A percentile compares a stretch with the other conserved stretches of the same genome.
Evolutionary conservation across 2,113 vertebrate genomes (phyloP).

Genomic region (Pica pica): DNA sequence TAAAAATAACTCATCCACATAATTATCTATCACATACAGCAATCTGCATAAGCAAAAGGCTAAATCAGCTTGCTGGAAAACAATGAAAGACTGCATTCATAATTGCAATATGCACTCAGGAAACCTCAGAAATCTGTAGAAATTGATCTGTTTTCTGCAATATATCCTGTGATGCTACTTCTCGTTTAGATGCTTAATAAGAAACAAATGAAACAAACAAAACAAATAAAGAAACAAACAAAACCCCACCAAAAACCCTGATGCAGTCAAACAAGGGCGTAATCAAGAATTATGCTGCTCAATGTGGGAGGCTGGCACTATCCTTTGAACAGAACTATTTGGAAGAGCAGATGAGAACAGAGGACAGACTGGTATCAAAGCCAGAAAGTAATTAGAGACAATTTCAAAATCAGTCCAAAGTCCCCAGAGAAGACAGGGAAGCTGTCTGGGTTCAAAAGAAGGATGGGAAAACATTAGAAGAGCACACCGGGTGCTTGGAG

Average conservation of each 20-base stretch:
- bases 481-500: rapidly evolving
- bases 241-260: background rate
- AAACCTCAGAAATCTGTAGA: background rate
- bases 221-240: background rate
- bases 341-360: background rate
- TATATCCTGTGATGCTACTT: background rate
- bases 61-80: background rate
- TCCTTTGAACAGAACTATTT: background rate
- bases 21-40: background rate
- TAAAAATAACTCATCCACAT: background rate
- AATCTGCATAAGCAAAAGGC: background rate
- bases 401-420: background rate
- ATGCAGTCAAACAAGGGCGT: background rate
- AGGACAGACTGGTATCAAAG: background rate
- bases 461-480: background rate
- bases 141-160: background rate
- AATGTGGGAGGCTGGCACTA: background rate
- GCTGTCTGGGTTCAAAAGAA: background rate
- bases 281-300: background rate
- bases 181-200: background rate
- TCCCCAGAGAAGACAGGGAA: background rate
- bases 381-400: background rate
- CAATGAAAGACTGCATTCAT: background rate
- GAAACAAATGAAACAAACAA: background rate
- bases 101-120: background rate